These are phyloP conservation scores for Crotalus tigris DNA, from an alignment of 2,113 vertebrate species.

Conservation along the genomic window DNA sequence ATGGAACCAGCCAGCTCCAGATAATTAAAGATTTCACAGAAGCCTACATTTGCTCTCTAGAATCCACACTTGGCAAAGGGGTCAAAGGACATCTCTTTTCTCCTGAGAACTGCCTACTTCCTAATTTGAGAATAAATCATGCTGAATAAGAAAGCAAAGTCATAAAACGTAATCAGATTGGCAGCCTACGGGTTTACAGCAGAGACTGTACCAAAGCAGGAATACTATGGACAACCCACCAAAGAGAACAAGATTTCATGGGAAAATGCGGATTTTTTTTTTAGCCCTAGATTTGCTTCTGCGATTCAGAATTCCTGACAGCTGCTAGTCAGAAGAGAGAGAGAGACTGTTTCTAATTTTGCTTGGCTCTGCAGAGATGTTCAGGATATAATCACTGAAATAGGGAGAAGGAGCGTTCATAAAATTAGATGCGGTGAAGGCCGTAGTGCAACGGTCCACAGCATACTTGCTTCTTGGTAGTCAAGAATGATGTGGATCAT, in stretches of 20 bases:
- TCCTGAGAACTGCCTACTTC: slow-evolving; percentile 58
- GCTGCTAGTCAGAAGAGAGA: slow-evolving; percentile 33
- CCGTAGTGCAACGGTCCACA: slow-evolving; percentile 53
- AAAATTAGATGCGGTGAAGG: slow-evolving; percentile 36
- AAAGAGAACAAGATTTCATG: slow-evolving; percentile 54
- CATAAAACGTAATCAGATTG: slow-evolving; percentile 48
- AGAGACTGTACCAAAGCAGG: slow-evolving; percentile 28
- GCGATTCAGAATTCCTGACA: slow-evolving; percentile 54
- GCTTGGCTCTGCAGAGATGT: slow-evolving; percentile 50
- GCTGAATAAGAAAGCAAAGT: slow-evolving; percentile 48
- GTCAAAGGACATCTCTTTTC: slow-evolving; percentile 57
- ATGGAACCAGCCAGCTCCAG: slow-evolving; percentile 52
- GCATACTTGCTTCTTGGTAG: not conserved
- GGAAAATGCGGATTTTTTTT: slow-evolving; percentile 25
- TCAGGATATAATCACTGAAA: slow-evolving; percentile 36
- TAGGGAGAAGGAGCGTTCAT: slow-evolving; percentile 38
- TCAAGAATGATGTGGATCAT: not conserved
- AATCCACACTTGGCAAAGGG: slow-evolving; percentile 59
- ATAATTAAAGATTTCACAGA: slow-evolving; percentile 59
- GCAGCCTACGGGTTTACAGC: slow-evolving; percentile 23
- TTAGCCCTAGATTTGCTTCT: slow-evolving; percentile 51
- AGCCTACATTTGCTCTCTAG: slow-evolving; percentile 53
- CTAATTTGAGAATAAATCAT: slow-evolving; percentile 56
- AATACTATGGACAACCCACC: slow-evolving; percentile 7
- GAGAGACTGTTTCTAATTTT: slow-evolving; percentile 37